Percentiles rank a stretch among this genome's conserved stretches.
phyloP scores from a whole-genome alignment of 2,888 invertebrate species.

The Siphonodentalium dalli region DNA sequence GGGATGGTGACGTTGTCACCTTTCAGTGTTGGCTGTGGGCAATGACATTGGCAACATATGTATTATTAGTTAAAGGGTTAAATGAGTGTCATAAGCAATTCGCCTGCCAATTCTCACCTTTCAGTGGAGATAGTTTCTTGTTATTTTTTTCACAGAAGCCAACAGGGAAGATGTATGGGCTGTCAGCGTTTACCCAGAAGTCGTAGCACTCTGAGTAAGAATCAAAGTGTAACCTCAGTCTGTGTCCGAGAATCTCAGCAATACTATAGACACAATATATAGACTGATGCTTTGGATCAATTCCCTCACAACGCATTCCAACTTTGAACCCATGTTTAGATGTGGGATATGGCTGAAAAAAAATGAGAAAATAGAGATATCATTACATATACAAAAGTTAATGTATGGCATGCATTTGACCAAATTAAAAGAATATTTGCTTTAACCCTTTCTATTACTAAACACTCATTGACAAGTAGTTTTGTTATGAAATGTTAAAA shows the following conservation, averaged over 20 bases:
- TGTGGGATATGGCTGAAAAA: constrained; percentile 74
- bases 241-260: constrained; percentile 77
- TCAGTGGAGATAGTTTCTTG: constrained; percentile 81
- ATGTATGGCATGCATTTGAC: no score
- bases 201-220: constrained; percentile 88
- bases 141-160: constrained; percentile 92
- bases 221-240: constrained; percentile 89
- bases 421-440: no score
- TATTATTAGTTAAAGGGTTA: no score
- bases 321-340: constrained; percentile 75
- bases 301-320: constrained; percentile 91
- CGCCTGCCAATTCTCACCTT: constrained; percentile 64
- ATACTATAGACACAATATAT: constrained; percentile 88
- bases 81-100: not conserved
- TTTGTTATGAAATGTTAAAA: no score
- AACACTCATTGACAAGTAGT: no score
- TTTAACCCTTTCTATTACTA: no score
- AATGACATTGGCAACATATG: no score
- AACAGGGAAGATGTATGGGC: constrained; percentile 87
- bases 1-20: no score
- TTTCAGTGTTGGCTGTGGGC: no score
- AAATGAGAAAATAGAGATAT: no score
- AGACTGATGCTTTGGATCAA: constrained; percentile 90
- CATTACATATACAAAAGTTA: no score
- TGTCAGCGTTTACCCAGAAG: constrained; percentile 93